These are phyloP conservation scores for Tromatobia lineatoria DNA, from an alignment of 2,888 invertebrate species.

Conservation along the genomic window DNA sequence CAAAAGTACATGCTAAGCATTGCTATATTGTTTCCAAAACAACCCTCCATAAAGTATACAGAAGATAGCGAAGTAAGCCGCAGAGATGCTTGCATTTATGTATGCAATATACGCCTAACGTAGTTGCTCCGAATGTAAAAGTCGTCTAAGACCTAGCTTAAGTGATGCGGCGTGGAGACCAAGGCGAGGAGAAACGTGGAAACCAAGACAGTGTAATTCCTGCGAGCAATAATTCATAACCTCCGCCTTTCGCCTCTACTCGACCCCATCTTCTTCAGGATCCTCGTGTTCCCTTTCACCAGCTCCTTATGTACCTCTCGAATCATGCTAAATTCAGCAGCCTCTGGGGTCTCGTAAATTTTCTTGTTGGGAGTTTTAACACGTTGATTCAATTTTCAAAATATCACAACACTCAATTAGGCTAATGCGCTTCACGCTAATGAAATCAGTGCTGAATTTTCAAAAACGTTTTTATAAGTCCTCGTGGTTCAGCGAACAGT, in stretches of 20 bases:
- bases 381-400: conserved; percentile 35
- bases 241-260: conserved; percentile 1
- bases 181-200: conserved; percentile 11
- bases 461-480: too few relatives aligned
- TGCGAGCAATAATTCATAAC: conserved; percentile 53
- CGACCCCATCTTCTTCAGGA: conserved; percentile 10
- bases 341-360: conserved; percentile 5
- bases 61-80: conserved; percentile 3
- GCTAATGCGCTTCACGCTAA: too few relatives aligned
- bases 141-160: conserved; percentile 2
- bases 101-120: conserved; percentile 72
- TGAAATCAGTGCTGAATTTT: too few relatives aligned
- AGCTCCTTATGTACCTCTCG: neutral
- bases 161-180: conserved; percentile 11
- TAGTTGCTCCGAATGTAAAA: conserved; percentile 35
- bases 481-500: too few relatives aligned
- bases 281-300: conserved; percentile 3
- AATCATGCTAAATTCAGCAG: conserved; percentile 10
- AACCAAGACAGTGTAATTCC: conserved; percentile 43
- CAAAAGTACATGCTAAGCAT: neutral
- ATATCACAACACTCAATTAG: conserved; percentile 27
- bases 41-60: neutral
- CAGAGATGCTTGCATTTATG: conserved; percentile 74
- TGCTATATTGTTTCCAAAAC: neutral
- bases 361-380: conserved; percentile 7